Evolutionary conservation across 1,140 invertebrate genomes (phyloP).

Genomic region (Triops longicaudatus): DNA sequence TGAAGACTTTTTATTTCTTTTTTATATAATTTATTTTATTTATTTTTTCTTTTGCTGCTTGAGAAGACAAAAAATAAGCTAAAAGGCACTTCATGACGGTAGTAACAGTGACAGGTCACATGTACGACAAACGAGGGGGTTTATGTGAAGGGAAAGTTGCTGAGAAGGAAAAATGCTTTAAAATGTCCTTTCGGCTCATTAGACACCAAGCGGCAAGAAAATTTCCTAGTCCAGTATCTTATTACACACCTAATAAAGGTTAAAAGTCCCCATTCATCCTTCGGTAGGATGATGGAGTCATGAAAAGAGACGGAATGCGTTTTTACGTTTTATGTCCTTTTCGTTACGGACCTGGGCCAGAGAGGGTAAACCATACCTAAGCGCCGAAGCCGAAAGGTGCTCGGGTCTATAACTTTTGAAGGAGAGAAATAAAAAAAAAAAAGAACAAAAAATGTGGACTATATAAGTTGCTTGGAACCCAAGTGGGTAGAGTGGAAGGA

Average conservation of each 20-base stretch:
- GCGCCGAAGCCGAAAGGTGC: neutral
- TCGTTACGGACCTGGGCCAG: neutral
- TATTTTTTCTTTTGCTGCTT: no score
- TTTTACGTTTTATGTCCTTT: neutral
- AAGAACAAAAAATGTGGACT: neutral
- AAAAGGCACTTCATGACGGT: neutral
- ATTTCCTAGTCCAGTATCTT: neutral
- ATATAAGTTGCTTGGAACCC: neutral
- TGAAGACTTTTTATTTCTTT: neutral
- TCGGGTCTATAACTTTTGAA: neutral
- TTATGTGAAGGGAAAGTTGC: neutral
- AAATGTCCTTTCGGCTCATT: neutral
- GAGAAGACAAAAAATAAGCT: neutral
- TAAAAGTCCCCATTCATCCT: conserved; percentile 1
- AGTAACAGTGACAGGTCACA: neutral
- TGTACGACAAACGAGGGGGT: neutral
- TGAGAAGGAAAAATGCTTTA: neutral
- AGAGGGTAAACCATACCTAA: neutral
- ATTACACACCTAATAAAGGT: conserved; percentile 8
- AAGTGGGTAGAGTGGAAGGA: neutral
- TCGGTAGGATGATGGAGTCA: neutral
- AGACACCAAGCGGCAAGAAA: conserved; percentile 1
- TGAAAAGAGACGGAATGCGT: neutral
- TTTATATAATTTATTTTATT: neutral
- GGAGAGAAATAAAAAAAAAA: neutral